Conservation (phyloP, 1,140 invertebrate genomes). For the Bacillus rossius region DNA sequence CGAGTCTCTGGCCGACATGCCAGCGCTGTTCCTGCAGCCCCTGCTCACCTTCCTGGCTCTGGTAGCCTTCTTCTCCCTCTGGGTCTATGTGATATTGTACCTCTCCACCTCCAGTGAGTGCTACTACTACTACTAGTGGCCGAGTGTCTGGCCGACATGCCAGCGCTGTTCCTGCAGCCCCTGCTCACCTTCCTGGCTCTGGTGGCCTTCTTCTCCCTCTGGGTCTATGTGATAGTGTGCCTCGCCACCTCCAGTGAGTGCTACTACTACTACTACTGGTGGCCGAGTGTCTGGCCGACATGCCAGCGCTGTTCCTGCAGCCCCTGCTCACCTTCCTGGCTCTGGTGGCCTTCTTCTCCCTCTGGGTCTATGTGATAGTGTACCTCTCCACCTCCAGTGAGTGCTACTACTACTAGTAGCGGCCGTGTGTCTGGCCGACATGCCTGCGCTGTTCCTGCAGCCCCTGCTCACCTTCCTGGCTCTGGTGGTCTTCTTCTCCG, state of each 20-base stretch:
- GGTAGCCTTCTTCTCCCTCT: slow-evolving; percentile 74
- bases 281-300: too few relatives aligned
- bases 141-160: too few relatives aligned
- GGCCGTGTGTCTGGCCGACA: too few relatives aligned
- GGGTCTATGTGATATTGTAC: slow-evolving; percentile 71
- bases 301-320: slow-evolving; percentile 83
- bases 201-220: slow-evolving; percentile 74
- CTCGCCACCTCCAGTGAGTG: slow-evolving; percentile 64
- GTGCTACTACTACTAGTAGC: too few relatives aligned
- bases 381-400: slow-evolving; percentile 65
- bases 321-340: slow-evolving; percentile 80
- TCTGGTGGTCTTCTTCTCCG: slow-evolving; percentile 71
- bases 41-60: slow-evolving; percentile 77
- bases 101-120: slow-evolving; percentile 64
- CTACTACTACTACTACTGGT: too few relatives aligned
- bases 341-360: slow-evolving; percentile 71
- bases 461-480: slow-evolving; percentile 80
- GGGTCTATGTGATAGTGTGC: slow-evolving; percentile 71
- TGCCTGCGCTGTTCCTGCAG: slow-evolving; percentile 83
- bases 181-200: slow-evolving; percentile 77
- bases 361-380: slow-evolving; percentile 77
- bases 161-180: slow-evolving; percentile 82
- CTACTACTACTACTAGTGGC: too few relatives aligned
- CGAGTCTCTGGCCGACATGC: too few relatives aligned
- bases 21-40: slow-evolving; percentile 82